phyloP scores from a whole-genome alignment of 2,888 invertebrate species.

The Euzetes globulus region DNA sequence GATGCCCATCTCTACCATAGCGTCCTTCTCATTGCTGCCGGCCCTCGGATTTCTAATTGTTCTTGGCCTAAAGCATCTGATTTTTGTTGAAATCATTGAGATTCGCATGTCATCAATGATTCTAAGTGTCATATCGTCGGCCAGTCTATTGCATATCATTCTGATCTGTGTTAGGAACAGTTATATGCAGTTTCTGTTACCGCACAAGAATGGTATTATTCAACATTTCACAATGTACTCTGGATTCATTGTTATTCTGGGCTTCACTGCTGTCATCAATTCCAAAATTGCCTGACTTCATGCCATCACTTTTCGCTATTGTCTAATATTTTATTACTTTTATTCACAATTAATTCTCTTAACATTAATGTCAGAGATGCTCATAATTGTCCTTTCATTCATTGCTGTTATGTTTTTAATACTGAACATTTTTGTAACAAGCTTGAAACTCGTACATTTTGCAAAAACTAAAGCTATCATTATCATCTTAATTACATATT shows the following conservation, averaged over 20 bases:
- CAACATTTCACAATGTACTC: conserved; percentile 35
- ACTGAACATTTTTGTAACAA: too few species aligned
- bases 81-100: conserved; percentile 17
- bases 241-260: conserved; percentile 28
- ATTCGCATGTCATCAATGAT: background rate
- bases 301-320: background rate
- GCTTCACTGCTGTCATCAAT: background rate
- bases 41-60: conserved; percentile 28
- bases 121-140: conserved; percentile 15
- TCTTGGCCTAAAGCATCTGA: background rate
- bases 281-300: background rate
- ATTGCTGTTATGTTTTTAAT: too few species aligned
- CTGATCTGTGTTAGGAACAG: background rate
- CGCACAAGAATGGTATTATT: conserved; percentile 16
- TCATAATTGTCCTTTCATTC: too few species aligned
- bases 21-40: conserved; percentile 24
- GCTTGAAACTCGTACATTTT: too few species aligned
- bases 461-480: too few species aligned
- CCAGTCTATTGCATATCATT: background rate
- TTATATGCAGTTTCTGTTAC: conserved; percentile 16
- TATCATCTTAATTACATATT: too few species aligned
- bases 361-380: too few species aligned
- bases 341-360: too few species aligned
- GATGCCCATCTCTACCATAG: conserved; percentile 8
- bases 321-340: too few species aligned